Evolutionary conservation across 2,888 invertebrate genomes (phyloP).

Genomic region (Pandemis heparana): DNA sequence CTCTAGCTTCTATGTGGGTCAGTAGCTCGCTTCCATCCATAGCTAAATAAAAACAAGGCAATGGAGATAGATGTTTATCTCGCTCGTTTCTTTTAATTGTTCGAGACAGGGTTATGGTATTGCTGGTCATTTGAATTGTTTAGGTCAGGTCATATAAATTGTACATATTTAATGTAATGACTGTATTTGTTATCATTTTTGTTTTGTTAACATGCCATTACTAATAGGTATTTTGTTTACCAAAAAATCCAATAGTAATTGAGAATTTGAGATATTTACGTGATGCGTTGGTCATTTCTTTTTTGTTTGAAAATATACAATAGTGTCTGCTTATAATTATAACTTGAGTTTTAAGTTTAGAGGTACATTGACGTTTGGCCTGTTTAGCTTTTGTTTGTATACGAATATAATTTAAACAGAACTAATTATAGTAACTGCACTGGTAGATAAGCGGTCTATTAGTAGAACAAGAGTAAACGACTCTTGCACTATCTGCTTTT

Average conservation of each 20-base stretch:
- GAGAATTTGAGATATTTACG: too few species aligned
- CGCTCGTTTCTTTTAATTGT: conserved; percentile 27
- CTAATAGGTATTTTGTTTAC: too few species aligned
- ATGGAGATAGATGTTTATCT: conserved; percentile 28
- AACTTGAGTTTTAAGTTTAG: not conserved
- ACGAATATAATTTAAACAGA: not conserved
- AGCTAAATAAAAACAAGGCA: conserved; percentile 17
- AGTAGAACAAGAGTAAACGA: not conserved
- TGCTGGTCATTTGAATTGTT: not conserved
- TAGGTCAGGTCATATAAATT: not conserved
- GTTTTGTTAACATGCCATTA: too few species aligned
- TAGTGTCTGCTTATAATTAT: not conserved
- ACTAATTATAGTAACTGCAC: conserved; percentile 12
- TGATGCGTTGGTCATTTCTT: too few species aligned
- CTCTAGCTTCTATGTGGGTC: conserved; percentile 17
- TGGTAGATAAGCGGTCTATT: conserved; percentile 14
- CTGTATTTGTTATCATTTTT: too few species aligned
- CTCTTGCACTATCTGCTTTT: not conserved
- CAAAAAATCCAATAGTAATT: too few species aligned
- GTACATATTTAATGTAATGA: too few species aligned
- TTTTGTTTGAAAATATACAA: too few species aligned
- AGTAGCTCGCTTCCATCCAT: conserved; percentile 7
- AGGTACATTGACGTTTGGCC: not conserved
- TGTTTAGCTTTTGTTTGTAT: not conserved
- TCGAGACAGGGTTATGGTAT: conserved; percentile 17